Conservation (phyloP, 2,113 vertebrate genomes). For the Proteles cristata region DNA sequence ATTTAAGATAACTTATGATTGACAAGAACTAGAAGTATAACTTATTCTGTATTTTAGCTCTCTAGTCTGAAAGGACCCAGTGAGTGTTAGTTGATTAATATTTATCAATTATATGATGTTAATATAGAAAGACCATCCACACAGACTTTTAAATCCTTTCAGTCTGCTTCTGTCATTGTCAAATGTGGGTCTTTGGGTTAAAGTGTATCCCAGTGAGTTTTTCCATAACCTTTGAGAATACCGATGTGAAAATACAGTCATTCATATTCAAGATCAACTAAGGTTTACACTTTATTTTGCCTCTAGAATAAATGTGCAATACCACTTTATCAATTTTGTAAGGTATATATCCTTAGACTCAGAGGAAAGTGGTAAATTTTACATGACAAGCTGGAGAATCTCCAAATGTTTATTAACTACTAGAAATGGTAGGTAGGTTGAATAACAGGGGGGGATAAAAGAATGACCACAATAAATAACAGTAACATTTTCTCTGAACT, state of each 20-base stretch:
- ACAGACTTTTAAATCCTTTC: background rate
- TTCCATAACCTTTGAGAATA: background rate
- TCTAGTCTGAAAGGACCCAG: background rate
- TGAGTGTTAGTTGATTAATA: background rate
- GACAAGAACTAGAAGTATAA: background rate
- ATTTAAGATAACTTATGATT: background rate
- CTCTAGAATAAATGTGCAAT: background rate
- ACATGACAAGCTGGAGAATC: background rate
- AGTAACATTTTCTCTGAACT: background rate
- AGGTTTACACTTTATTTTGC: background rate
- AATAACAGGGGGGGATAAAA: background rate
- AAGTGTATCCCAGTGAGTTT: background rate
- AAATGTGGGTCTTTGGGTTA: background rate
- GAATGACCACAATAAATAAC: background rate
- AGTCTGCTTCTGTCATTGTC: background rate
- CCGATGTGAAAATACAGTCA: background rate
- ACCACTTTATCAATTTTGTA: background rate
- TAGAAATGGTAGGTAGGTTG: background rate
- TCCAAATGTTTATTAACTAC: background rate
- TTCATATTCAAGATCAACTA: background rate
- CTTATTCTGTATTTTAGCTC: background rate
- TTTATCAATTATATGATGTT: background rate
- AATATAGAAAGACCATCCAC: background rate
- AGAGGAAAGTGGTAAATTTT: conserved; percentile 28
- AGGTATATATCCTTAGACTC: background rate